Base-by-base conservation (phyloP, 2,888 invertebrate genomes). In the Aphelenchoides bicaudatus region DNA sequence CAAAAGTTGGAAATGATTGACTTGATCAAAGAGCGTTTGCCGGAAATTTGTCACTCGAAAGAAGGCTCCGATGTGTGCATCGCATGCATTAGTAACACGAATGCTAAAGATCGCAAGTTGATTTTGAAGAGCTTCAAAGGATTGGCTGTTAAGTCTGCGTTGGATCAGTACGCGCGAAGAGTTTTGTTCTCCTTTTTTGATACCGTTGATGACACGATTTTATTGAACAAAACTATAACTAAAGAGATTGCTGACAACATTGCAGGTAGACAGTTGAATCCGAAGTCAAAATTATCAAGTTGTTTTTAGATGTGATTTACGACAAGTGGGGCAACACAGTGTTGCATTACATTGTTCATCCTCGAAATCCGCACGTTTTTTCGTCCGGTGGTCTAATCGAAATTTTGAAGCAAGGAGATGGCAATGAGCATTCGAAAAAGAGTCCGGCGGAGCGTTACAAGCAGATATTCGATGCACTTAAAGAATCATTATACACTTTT, bases 111-210 rank as follows among this genome's bases (percentile, higher is more conserved):
- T 59, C 62, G 75, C 65, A 70, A 75, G 68, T 54, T 69, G 49
- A 88, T 91, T 51, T 84, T 94, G 61, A 93, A 93, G 83, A 85
- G 87, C 49, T 84, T 94, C 25, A 93, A 93, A 79, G 88, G 88
- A 61, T 87, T 90, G 77, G 85, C 89, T 0, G 82, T 87, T 3
- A 87, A 88, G 56, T 84, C 91, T 8, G 87, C 88, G 52, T 86
- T 85, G 63, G 91, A 93, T 70, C 90, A 93, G 80, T 86, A 89
- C 68, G 93, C 91, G 0, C 88, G 91, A 79, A 82, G 64, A 4
- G 85, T 89, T 23, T 81, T 94, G 27, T 83, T 92, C 63, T 86
- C 89, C 0, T 84, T 93, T 64, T 86, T 93, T 67, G 93, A 94
- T 79, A 84, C 86, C 0, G 87, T 91, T 1, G 94, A 96, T 79